Percentiles rank a stretch among this genome's conserved stretches.
phyloP scores from a whole-genome alignment of 2,797 vertebrate genomes.

The Melopsittacus undulatus region DNA sequence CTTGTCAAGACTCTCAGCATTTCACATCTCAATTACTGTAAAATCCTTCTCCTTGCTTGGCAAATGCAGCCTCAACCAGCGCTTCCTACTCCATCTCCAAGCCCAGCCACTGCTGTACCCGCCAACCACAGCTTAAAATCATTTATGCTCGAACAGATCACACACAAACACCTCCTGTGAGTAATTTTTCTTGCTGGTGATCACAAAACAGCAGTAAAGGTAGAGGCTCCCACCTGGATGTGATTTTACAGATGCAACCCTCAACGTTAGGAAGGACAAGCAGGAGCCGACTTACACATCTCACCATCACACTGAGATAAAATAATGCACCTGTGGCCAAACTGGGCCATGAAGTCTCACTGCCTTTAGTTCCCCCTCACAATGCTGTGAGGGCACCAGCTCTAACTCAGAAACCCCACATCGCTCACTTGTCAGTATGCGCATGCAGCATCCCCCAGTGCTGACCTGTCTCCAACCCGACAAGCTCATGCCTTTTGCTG shows the following conservation, averaged over 20 bases:
- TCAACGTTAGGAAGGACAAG: background rate
- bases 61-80: conserved; percentile 62
- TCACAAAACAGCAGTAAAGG: background rate
- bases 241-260: background rate
- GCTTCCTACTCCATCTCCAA: conserved; percentile 60
- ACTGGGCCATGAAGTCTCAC: fast-evolving
- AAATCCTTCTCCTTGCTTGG: conserved; percentile 70
- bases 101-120: conserved; percentile 50
- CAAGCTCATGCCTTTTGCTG: background rate
- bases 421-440: fast-evolving
- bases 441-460: background rate
- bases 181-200: background rate
- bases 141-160: conserved; percentile 56
- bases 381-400: background rate
- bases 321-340: background rate
- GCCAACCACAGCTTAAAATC: conserved; percentile 66
- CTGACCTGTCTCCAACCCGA: background rate
- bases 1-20: conserved; percentile 72
- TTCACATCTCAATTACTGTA: conserved; percentile 72
- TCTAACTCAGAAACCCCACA: background rate
- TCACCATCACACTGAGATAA: background rate
- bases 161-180: conserved; percentile 48
- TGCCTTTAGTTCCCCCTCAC: background rate
- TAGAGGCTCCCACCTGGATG: background rate
- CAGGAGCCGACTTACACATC: background rate